Conservation (phyloP, 2,113 vertebrate species). For the Microcebus jonahi region DNA sequence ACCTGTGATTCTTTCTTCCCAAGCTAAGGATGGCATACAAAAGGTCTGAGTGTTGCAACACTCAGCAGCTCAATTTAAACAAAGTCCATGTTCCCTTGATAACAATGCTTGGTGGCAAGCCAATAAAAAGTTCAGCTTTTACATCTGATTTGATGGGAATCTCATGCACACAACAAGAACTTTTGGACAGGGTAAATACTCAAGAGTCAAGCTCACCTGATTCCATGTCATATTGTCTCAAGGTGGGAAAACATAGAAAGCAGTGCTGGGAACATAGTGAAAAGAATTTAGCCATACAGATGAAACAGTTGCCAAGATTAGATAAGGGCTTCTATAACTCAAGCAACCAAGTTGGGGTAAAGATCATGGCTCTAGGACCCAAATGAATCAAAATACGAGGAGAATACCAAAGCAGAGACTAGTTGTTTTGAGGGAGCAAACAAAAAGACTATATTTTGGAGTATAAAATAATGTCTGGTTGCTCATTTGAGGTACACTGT, state of each 20-base stretch:
- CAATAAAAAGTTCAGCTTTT: not conserved
- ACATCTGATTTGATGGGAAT: not conserved
- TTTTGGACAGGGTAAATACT: not conserved
- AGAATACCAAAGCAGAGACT: not conserved
- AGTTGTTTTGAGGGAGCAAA: not conserved
- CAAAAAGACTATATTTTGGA: not conserved
- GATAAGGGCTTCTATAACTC: not conserved
- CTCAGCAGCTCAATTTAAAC: not conserved
- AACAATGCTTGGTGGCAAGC: not conserved
- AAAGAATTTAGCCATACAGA: not conserved
- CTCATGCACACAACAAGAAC: not conserved
- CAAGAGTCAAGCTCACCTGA: not conserved
- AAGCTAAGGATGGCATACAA: not conserved
- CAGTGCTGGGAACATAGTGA: not conserved
- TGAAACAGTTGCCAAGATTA: not conserved
- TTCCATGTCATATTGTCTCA: not conserved
- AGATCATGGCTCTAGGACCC: not conserved
- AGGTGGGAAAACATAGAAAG: not conserved
- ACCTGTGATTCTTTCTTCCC: not conserved
- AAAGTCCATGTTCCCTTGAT: not conserved
- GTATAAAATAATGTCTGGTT: not conserved
- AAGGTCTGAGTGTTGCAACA: not conserved
- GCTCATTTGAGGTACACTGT: not conserved
- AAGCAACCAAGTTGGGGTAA: not conserved
- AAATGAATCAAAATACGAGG: not conserved